Conservation (phyloP, 92 coral and sea anemone species). For the Epizoanthus fatuus region DNA sequence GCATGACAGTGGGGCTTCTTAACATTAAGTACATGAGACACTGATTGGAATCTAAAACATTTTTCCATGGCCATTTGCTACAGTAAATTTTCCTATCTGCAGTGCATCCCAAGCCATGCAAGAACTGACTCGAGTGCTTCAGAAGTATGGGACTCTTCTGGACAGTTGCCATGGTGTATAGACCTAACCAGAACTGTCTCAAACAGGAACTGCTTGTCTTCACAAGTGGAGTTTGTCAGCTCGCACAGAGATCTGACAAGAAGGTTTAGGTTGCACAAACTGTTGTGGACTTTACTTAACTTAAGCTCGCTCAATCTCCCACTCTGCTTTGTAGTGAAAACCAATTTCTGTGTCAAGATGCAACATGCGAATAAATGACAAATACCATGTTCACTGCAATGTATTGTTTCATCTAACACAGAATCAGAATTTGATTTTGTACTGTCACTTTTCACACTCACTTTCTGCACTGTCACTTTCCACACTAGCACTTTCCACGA, state of each 20-base stretch:
- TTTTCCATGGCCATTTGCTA: constrained; percentile 3
- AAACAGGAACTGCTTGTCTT: neutral
- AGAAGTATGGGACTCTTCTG: neutral
- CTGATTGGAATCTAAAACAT: neutral
- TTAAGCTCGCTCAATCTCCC: neutral
- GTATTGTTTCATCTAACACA: neutral
- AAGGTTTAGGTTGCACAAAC: neutral
- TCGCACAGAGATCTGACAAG: neutral
- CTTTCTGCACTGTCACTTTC: neutral
- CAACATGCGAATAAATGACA: neutral
- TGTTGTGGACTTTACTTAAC: neutral
- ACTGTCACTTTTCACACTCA: neutral
- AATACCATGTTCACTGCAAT: neutral
- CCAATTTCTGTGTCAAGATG: neutral
- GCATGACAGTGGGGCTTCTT: neutral
- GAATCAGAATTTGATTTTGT: neutral
- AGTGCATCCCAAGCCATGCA: neutral
- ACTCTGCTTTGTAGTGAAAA: neutral
- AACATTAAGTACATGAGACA: neutral
- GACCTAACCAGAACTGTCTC: neutral
- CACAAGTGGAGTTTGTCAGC: neutral
- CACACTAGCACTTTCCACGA: too few species aligned
- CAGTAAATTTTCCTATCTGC: neutral
- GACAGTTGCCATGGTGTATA: neutral
- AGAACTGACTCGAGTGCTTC: neutral